A percentile compares a stretch with the other conserved stretches of the same genome.
phyloP scores from a whole-genome alignment of 2,113 vertebrate genomes.

The Prionailurus viverrinus region DNA sequence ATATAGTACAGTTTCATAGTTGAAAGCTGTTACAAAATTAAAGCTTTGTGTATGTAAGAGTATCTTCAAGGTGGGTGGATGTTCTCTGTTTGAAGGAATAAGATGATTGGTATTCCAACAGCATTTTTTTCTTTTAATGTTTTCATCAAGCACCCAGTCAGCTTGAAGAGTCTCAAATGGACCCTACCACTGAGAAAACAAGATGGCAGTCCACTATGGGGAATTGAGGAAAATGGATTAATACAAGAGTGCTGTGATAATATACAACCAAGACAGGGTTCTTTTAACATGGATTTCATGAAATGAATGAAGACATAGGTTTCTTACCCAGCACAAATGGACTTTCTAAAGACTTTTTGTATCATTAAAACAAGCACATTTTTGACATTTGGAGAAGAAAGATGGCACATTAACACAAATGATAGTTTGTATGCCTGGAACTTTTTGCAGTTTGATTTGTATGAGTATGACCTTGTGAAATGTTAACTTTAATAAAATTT shows the following conservation, averaged over 20 bases:
- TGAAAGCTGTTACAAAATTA: constrained; percentile 48
- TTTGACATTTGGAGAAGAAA: constrained; percentile 74
- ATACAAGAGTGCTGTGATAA: constrained; percentile 87
- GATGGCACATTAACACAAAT: constrained; percentile 73
- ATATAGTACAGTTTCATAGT: constrained; percentile 5
- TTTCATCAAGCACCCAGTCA: constrained; percentile 96
- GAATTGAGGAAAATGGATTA: constrained; percentile 89
- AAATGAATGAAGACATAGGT: constrained; percentile 88
- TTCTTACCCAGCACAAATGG: constrained; percentile 84
- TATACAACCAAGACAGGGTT: constrained; percentile 87
- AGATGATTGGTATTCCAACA: constrained; percentile 92
- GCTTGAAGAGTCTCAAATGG: constrained; percentile 93
- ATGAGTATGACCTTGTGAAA: constrained; percentile 84
- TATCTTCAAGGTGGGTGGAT: constrained; percentile 85
- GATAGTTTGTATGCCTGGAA: constrained; percentile 74
- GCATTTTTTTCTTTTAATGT: constrained; percentile 93
- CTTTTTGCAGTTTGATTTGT: constrained; percentile 76
- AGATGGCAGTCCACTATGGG: constrained; percentile 92
- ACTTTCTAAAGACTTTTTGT: constrained; percentile 81
- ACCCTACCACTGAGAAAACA: constrained; percentile 94
- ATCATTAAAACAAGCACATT: constrained; percentile 69
- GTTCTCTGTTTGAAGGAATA: constrained; percentile 82
- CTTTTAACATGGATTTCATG: constrained; percentile 87
- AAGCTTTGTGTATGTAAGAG: constrained; percentile 70
- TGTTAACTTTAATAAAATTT: constrained; percentile 89